Evolutionary conservation across 2,797 vertebrate species (phyloP), one percentile per base, ranked within the genome.

Genomic region (Serranus cabrilla): DNA sequence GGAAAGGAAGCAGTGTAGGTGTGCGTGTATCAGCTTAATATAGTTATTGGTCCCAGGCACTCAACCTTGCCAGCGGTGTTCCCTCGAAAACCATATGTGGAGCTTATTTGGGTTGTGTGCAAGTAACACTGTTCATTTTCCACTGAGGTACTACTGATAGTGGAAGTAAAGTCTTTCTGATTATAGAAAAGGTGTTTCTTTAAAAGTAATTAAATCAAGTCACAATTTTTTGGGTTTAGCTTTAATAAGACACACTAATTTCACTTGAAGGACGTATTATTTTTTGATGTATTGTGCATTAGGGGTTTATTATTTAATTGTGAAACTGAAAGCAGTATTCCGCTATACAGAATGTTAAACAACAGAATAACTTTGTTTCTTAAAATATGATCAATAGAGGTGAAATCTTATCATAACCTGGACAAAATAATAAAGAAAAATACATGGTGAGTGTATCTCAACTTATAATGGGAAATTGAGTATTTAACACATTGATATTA

Each of bases 1-100:
- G 90, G 85, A 84, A 88, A 86, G 77, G 76, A 90, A 87, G 74
- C 79, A 65, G 58, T 46, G 64, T 61, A 20, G 42, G 61, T 82
- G 75, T 60, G 82, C 59, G 76, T 52, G 59, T 51, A 37, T 82
- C 49, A 63, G 70, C 42, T 64, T 75, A 78, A 80, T 85, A 60
- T 55, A 77, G 74, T 74, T 79, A 78, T 83, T 49, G 3, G 76
- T 77, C 40, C 49, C 54, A 61, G 62, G 58, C 74, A 61, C 61
- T 72, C 81, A 80, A 81, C 47, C 75, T 63, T 62, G 69, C 84
- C 66, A 60, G 31, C 31, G 59, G 55, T 64, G 63, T 68, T 64
- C 63, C 47, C 51, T 43, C 34, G 1, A 73, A 77, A 85, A 84
- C 63, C 68, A 74, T 77, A 80, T 74, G 63, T 42, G 55, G 21